Evolutionary conservation across 2,113 vertebrate genomes (phyloP).

Genomic region (Illadopsis cleaveri): DNA sequence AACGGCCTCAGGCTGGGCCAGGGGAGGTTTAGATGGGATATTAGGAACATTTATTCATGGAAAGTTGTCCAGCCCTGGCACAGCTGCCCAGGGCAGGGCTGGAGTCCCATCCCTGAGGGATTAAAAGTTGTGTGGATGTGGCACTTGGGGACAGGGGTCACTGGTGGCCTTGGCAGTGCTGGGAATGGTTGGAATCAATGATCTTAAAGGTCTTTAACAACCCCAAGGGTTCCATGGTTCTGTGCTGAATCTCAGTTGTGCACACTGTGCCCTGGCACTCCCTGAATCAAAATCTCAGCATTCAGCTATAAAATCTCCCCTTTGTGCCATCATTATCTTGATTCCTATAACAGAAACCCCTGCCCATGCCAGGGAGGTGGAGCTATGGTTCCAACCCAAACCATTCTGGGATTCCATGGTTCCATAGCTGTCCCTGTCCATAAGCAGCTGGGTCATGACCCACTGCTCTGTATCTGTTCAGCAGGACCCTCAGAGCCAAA

Average conservation of each 20-base stretch:
- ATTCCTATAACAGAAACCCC: rapidly evolving
- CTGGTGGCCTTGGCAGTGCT: neutral
- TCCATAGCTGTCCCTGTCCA: neutral
- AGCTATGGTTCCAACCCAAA: neutral
- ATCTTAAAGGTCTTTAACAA: neutral
- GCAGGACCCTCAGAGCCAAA: slow-evolving; percentile 14
- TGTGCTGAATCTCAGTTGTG: neutral
- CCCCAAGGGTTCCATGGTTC: neutral
- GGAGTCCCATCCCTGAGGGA: neutral
- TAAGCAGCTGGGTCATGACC: neutral
- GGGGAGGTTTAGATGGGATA: rapidly evolving
- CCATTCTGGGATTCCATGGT: neutral
- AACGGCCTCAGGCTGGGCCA: neutral
- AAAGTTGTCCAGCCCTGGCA: neutral
- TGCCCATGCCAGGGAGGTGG: neutral
- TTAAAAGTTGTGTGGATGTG: neutral
- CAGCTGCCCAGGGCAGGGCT: neutral
- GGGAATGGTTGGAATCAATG: neutral
- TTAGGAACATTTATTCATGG: neutral
- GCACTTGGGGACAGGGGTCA: neutral
- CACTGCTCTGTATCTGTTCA: rapidly evolving
- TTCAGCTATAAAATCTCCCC: neutral
- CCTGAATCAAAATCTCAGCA: neutral
- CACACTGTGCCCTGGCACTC: no score
- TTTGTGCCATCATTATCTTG: neutral